Base-by-base conservation (phyloP, 1,140 invertebrate genomes). In the Cataglyphis hispanica region DNA sequence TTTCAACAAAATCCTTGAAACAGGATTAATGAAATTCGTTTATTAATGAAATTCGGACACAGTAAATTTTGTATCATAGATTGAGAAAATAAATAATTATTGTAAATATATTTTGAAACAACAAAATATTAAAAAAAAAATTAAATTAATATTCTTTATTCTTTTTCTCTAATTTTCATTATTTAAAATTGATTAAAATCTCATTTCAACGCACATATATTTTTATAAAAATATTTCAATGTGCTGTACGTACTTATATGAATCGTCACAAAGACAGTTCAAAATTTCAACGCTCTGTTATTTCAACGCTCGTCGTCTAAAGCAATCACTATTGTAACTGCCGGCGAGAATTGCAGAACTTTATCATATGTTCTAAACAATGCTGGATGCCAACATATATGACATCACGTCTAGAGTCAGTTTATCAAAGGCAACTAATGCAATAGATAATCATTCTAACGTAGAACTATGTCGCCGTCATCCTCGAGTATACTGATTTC, bases 281-380 rank as follows among this genome's bases (percentile, higher is more conserved):
- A 31, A 37, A 69, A 83, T 83, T 83, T 83, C 78, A 6, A 58
- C 46, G n/a, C n/a, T 25, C 22, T 50, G 78, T 83, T 83, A 72
- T 7, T 75, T 11, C 31, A 34, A 61, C 53, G 67, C 37, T 81
- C 37, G 56, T 84, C 76, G 84, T 61, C 37, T 72, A 61, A 85
- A 86, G 86, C 80, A 89, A 89, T 89, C 78, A 86, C 66, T 34
- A 66, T 74, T 87, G 85, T 85, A 74, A 74, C 60, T 84, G 85
- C 56, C 53, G 61, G 13, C 60, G 72, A 72, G 74, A 78, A 87
- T 90, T 85, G 88, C 53, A 70, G 76, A 83, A 87, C 83, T 90
- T 89, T 89, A 90, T 91, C 86, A 91, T 84, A 86, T 19, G 58
- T 69, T 60, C 53, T 64, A 88, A 91, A 91, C 90, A 91, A 91